These are phyloP conservation scores for Orthosia gracilis DNA, from an alignment of 2,888 invertebrate species.

Conservation along the genomic window DNA sequence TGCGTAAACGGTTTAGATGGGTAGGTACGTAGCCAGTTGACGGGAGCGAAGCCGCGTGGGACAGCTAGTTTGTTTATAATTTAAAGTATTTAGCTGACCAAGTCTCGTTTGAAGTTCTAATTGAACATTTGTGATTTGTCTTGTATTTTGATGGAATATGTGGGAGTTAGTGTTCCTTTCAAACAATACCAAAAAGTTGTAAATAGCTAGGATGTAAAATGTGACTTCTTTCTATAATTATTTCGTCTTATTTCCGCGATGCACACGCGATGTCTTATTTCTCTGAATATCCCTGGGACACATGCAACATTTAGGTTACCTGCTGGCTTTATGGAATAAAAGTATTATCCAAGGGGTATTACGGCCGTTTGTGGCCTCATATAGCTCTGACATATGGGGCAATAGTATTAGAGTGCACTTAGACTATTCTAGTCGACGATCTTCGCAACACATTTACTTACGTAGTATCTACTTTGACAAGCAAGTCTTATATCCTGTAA, in stretches of 20 bases:
- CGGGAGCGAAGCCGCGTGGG: too few relatives aligned
- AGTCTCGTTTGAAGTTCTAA: not conserved
- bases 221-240: not conserved
- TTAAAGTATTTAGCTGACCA: not conserved
- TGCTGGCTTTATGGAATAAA: slow-evolving; percentile 17
- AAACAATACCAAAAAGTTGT: too few relatives aligned
- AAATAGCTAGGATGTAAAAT: not conserved
- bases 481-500: slow-evolving; percentile 2
- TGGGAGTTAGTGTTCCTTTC: not conserved
- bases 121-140: too few relatives aligned
- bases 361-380: slow-evolving; percentile 32
- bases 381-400: slow-evolving; percentile 28
- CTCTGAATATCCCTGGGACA: not conserved
- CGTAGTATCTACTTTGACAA: slow-evolving; percentile 17
- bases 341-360: slow-evolving; percentile 38
- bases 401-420: slow-evolving; percentile 53
- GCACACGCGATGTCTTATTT: too few relatives aligned
- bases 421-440: slow-evolving; percentile 34
- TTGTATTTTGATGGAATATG: not conserved
- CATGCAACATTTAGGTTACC: slow-evolving; percentile 24
- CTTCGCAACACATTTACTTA: slow-evolving; percentile 18
- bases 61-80: slow-evolving; percentile 33
- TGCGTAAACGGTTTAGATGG: too few relatives aligned
- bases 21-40: too few relatives aligned
- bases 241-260: not conserved